A percentile compares a stretch with the other conserved stretches of the same genome.
Evolutionary conservation across 2,888 invertebrate genomes (phyloP).

Genomic region (Ariolimax columbianus): DNA sequence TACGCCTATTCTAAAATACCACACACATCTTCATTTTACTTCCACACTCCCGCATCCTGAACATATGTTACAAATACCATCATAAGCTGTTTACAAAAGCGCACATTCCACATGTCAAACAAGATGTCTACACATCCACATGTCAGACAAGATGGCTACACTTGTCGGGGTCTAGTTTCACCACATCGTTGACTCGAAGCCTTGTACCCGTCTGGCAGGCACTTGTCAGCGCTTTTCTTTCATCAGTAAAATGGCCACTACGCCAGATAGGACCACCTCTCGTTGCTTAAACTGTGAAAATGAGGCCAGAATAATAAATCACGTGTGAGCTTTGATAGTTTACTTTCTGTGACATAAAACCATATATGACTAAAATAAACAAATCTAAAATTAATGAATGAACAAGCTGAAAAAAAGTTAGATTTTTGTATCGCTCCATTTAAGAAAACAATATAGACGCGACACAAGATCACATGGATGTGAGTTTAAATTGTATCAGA

Average conservation of each 20-base stretch:
- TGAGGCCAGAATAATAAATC: neutral
- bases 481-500: no score
- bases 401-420: neutral
- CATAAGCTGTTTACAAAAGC: neutral
- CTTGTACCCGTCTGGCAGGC: neutral
- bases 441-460: no score
- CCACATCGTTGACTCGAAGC: neutral
- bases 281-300: neutral
- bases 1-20: no score
- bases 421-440: neutral
- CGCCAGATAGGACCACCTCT: neutral
- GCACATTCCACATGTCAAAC: neutral
- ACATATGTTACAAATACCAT: neutral
- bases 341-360: neutral
- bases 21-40: neutral
- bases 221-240: neutral
- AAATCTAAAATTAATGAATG: neutral
- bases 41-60: neutral
- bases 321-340: neutral
- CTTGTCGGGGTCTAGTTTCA: neutral
- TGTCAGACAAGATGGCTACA: neutral
- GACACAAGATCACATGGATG: no score
- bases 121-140: neutral
- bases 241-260: neutral
- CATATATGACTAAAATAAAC: neutral